phyloP scores from a whole-genome alignment of 2,797 vertebrate genomes.

The Poeciliopsis paucimaculata region DNA sequence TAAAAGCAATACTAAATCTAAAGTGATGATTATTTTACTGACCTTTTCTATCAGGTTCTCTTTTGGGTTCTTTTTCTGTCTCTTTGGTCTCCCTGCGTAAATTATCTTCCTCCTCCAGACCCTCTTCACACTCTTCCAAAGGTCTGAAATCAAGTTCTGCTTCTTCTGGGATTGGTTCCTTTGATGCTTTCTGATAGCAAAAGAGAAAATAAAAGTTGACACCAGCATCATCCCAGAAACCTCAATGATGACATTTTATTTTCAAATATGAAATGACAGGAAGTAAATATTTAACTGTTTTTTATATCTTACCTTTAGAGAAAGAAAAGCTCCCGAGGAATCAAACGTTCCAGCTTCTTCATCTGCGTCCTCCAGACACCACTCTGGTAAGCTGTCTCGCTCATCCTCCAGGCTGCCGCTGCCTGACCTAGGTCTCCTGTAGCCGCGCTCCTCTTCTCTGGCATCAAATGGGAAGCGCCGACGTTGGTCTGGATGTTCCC shows the following conservation, averaged over 20 bases:
- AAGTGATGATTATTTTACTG: not conserved
- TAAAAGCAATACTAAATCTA: not conserved
- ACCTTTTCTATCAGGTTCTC: constrained; percentile 81
- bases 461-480: constrained; percentile 94
- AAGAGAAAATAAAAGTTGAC: not conserved
- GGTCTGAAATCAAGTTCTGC: constrained; percentile 95
- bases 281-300: not conserved
- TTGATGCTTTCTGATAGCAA: constrained; percentile 89
- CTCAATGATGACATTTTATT: not conserved
- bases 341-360: constrained; percentile 99
- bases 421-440: constrained; percentile 90
- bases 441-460: constrained; percentile 94
- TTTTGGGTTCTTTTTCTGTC: constrained; percentile 78
- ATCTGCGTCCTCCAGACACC: constrained; percentile 97
- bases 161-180: constrained; percentile 96
- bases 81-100: constrained; percentile 92
- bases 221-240: not conserved
- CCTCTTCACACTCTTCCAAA: constrained; percentile 87
- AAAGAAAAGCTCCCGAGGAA: constrained; percentile 96
- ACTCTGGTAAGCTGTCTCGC: constrained; percentile 94
- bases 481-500: constrained; percentile 92
- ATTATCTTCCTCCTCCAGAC: constrained; percentile 87
- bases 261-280: not conserved
- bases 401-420: constrained; percentile 96
- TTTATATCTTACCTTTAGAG: constrained; percentile 87